Conservation (phyloP, 1,140 invertebrate genomes). For the Drosophila prosaltans region DNA sequence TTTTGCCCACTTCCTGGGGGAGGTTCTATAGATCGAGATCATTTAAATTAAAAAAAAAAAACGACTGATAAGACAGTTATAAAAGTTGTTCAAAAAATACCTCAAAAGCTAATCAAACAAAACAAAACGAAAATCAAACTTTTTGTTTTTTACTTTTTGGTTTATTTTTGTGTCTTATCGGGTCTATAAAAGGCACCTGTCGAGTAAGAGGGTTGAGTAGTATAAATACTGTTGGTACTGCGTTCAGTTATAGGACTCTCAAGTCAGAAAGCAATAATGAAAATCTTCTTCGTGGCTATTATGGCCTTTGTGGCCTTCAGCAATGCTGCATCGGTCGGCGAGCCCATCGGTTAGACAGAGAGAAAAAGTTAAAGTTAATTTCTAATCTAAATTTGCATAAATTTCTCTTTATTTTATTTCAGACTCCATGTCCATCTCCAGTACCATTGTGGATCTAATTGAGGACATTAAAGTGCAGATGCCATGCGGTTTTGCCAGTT, state of each 20-base stretch:
- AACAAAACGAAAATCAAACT: conserved; percentile 15
- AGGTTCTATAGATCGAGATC: conserved; percentile 1
- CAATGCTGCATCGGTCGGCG: conserved; percentile 53
- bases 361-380: not conserved
- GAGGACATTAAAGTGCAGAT: conserved; percentile 66
- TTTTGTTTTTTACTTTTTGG: too few species aligned
- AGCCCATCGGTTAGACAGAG: conserved; percentile 51
- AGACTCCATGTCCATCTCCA: conserved; percentile 64
- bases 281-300: conserved; percentile 56
- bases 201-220: conserved; percentile 48
- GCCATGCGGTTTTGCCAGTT: conserved; percentile 73
- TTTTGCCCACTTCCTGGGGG: not conserved
- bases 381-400: not conserved
- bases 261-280: conserved; percentile 52
- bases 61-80: conserved; percentile 46
- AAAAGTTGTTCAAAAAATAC: conserved; percentile 24
- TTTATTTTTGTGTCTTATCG: conserved; percentile 50
- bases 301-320: conserved; percentile 70
- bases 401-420: not conserved
- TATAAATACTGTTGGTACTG: conserved; percentile 69
- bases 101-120: conserved; percentile 27
- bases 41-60: conserved; percentile 42
- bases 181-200: conserved; percentile 72
- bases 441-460: conserved; percentile 55
- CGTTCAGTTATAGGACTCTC: conserved; percentile 65